Evolutionary conservation across 2,113 vertebrate genomes (phyloP).

Genomic region (Symphodus melops): DNA sequence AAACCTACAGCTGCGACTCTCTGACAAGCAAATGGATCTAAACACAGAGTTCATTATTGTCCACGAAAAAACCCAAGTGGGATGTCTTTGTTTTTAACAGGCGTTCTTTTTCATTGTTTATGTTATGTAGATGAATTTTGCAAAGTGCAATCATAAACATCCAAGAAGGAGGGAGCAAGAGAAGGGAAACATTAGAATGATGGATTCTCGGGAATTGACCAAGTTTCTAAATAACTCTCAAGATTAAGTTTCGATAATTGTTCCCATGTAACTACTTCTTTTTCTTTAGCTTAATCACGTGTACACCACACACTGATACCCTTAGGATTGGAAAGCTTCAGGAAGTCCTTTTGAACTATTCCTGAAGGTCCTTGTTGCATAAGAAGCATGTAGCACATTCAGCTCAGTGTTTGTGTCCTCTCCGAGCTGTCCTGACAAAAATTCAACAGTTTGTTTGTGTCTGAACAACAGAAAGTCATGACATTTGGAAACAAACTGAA

Average conservation of each 20-base stretch:
- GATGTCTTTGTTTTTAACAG: constrained; percentile 42
- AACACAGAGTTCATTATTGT: constrained; percentile 39
- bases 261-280: background rate
- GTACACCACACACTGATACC: background rate
- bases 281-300: background rate
- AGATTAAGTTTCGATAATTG: background rate
- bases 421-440: constrained; percentile 2
- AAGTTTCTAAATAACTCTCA: background rate
- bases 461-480: constrained; percentile 37
- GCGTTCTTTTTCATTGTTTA: constrained; percentile 48
- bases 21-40: constrained; percentile 30
- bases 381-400: background rate
- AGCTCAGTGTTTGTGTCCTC: background rate
- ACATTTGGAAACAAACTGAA: constrained; percentile 9
- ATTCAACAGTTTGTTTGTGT: constrained; percentile 31
- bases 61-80: constrained; percentile 38
- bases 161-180: background rate
- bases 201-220: background rate
- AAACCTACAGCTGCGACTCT: constrained; percentile 32
- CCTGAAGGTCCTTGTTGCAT: background rate
- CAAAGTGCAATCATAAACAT: constrained; percentile 18
- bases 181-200: constrained; percentile 1
- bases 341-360: background rate
- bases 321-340: background rate
- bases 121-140: constrained; percentile 42